These are phyloP conservation scores for Holotrichia oblita DNA, from an alignment of 1,140 invertebrate genomes.

Conservation along the genomic window DNA sequence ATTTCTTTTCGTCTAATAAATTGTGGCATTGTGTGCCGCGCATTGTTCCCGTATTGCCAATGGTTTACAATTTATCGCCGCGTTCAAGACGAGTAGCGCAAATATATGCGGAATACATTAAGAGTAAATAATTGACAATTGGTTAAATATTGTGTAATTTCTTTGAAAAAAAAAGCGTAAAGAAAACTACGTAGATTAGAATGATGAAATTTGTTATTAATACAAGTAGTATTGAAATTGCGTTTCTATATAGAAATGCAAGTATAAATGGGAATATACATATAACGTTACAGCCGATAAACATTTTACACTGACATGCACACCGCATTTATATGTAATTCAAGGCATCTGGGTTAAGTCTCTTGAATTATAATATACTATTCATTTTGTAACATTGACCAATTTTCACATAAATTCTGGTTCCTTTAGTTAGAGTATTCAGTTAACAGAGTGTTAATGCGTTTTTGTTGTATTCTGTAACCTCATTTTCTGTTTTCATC, in stretches of 20 bases:
- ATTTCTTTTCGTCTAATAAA: constrained; percentile 37
- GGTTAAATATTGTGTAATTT: not conserved
- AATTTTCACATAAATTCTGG: not conserved
- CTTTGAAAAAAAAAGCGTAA: not conserved
- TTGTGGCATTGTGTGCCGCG: constrained; percentile 21
- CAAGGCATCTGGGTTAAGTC: constrained; percentile 13
- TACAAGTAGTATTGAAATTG: not conserved
- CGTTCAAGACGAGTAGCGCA: not conserved
- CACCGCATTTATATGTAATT: constrained; percentile 14
- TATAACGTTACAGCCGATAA: not conserved
- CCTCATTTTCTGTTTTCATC: too few species aligned
- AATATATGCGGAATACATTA: constrained; percentile 13
- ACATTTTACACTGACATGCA: constrained; percentile 9
- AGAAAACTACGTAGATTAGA: not conserved
- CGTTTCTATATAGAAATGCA: not conserved
- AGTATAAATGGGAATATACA: not conserved
- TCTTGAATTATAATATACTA: not conserved
- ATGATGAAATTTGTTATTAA: too few species aligned
- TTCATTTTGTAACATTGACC: constrained; percentile 20
- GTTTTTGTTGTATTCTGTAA: not conserved
- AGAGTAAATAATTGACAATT: not conserved
- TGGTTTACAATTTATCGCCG: constrained; percentile 14
- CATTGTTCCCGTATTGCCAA: constrained; percentile 10
- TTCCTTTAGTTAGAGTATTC: not conserved
- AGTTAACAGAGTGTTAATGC: not conserved